Percentiles rank a stretch among this genome's conserved stretches.
These are phyloP conservation scores for Loxodonta africana DNA, from an alignment of 2,113 vertebrate genomes.

Conservation along the genomic window DNA sequence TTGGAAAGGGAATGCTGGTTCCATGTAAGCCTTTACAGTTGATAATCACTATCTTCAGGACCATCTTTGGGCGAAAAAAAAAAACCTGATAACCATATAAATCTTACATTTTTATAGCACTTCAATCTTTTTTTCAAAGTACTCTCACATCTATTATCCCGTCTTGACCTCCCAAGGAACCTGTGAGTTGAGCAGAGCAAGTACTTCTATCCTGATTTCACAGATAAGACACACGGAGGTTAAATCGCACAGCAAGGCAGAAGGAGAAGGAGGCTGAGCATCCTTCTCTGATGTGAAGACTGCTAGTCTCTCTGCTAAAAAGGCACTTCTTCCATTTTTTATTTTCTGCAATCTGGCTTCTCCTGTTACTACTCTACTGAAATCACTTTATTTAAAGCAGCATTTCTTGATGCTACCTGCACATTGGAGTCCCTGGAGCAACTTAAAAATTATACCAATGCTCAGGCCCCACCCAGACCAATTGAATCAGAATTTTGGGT, in stretches of 20 bases:
- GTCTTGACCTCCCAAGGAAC: conserved; percentile 79
- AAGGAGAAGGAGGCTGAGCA: conserved; percentile 54
- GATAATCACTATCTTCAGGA: conserved; percentile 82
- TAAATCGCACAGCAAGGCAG: conserved; percentile 75
- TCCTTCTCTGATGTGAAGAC: conserved; percentile 51
- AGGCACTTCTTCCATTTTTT: background rate
- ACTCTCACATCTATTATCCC: conserved; percentile 80
- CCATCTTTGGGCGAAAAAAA: conserved; percentile 67
- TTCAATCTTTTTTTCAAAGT: conserved; percentile 79
- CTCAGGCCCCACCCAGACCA: background rate
- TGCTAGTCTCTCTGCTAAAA: conserved; percentile 35
- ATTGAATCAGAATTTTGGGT: background rate
- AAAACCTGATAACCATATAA: conserved; percentile 72
- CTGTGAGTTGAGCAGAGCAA: conserved; percentile 74
- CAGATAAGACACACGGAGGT: conserved; percentile 77
- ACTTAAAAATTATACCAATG: background rate
- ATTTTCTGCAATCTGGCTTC: conserved; percentile 43
- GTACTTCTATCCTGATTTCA: conserved; percentile 76
- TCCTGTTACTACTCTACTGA: background rate
- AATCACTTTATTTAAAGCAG: conserved; percentile 35
- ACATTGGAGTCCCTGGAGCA: background rate
- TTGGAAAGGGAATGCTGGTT: conserved; percentile 52
- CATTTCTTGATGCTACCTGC: background rate
- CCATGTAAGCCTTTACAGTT: conserved; percentile 64
- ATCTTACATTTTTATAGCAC: conserved; percentile 80